Evolutionary conservation across 2,113 vertebrate species (phyloP), one percentile per base, ranked within the genome.

Genomic region (Chauna torquata): DNA sequence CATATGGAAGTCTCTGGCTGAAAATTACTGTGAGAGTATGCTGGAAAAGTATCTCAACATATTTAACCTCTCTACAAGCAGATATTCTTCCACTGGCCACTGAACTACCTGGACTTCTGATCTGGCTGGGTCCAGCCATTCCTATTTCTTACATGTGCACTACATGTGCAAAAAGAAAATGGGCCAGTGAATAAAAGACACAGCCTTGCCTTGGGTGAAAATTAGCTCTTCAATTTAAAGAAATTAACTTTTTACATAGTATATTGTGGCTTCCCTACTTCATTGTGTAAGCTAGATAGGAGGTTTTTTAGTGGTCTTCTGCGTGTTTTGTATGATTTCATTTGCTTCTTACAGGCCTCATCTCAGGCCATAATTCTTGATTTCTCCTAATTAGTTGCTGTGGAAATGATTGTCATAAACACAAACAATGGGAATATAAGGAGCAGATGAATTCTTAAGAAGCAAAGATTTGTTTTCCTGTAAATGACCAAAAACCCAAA

Each of bases 381-480:
- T 95, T 95, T 94, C 74, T 97, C 96, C 83, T 97, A 95, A 96
- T 96, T 94, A 97, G 96, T 96, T 97, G 96, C 97, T 97, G 94
- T 97, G 96, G 97, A 96, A 97, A 96, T 97, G 86, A 88, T 94
- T 97, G 90, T 95, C 88, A 96, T 87, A 96, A 97, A 96, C 79
- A 96, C 80, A 96, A 97, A 96, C 93, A 97, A 92, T 96, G 76
- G 88, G 82, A 79, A 82, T 87, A 92, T 94, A 97, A 94, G 62
- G 77, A 95, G 86, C 90, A 97, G 94, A 97, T 95, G 93, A 97
- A 96, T 97, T 97, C 94, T 96, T 97, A 90, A 97, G 96, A 98
- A 97, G 97, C 83, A 92, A 97, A 96, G 84, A 95, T 96, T 96
- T 95, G 75, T 96, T 97, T 98, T 97, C 81, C 92, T 98, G 65